Percentiles rank a stretch among this genome's conserved stretches.
These are phyloP conservation scores for Bergia sp. DNA, from an alignment of 92 coral and sea anemone species.

Conservation along the genomic window DNA sequence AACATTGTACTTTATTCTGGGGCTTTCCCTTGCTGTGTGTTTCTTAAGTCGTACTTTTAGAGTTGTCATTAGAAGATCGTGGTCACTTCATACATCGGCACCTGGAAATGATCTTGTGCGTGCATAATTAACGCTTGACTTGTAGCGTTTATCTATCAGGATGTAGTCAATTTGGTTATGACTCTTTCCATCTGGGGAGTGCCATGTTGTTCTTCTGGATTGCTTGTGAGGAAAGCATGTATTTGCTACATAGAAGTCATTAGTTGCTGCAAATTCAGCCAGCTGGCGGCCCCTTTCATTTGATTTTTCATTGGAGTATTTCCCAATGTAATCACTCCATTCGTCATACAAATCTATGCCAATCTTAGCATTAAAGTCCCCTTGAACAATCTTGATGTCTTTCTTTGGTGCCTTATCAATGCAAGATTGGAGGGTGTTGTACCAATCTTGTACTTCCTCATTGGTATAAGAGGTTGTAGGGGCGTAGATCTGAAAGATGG, in stretches of 20 bases:
- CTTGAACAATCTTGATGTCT: constrained; percentile 19
- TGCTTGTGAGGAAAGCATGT: not conserved
- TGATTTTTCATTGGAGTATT: not conserved
- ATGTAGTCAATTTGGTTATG: constrained; percentile 34
- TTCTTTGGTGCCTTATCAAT: constrained; percentile 24
- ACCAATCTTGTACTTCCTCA: not conserved
- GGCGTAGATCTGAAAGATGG: no score
- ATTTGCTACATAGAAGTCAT: not conserved
- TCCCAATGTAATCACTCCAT: not conserved
- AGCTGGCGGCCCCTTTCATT: not conserved
- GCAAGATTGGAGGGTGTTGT: not conserved
- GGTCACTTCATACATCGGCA: constrained; percentile 20
- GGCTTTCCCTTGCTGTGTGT: not conserved
- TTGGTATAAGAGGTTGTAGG: not conserved
- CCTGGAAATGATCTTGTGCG: constrained; percentile 1
- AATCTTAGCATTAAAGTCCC: constrained; percentile 38
- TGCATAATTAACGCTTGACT: constrained; percentile 16
- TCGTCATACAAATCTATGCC: constrained; percentile 11
- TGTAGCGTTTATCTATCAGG: constrained; percentile 17
- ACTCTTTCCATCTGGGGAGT: constrained; percentile 34
- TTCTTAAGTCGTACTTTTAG: not conserved
- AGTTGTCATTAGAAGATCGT: not conserved
- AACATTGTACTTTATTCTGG: not conserved
- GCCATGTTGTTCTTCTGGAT: constrained; percentile 14
- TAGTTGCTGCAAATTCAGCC: not conserved